phyloP scores from a whole-genome alignment of 2,888 invertebrate species.

The Thalpophila matura region DNA sequence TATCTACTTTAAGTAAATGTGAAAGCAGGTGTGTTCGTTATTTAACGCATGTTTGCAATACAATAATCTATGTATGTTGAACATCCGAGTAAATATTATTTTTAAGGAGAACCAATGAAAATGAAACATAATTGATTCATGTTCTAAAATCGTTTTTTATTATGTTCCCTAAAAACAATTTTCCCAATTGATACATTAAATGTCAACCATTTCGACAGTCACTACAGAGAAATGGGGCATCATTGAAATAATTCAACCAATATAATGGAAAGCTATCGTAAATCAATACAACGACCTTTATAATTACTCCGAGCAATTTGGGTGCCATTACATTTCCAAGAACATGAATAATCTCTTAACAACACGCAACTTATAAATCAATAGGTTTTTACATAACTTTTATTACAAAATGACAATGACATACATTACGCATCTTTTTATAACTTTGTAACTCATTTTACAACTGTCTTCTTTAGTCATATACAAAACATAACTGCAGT shows the following conservation, averaged over 20 bases:
- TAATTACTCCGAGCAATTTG: conserved; percentile 26
- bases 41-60: conserved; percentile 11
- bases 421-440: conserved; percentile 21
- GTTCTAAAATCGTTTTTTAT: too few relatives aligned
- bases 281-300: conserved; percentile 27
- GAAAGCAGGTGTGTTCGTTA: conserved; percentile 33
- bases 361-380: conserved; percentile 29
- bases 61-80: conserved; percentile 21
- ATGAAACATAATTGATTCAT: not conserved
- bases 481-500: not conserved
- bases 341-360: conserved; percentile 36
- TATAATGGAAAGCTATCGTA: conserved; percentile 9
- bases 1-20: not conserved
- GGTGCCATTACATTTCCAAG: conserved; percentile 12
- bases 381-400: conserved; percentile 39
- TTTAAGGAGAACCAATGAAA: not conserved
- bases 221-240: not conserved
- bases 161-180: too few relatives aligned
- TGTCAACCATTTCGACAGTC: not conserved
- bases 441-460: not conserved
- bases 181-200: too few relatives aligned
- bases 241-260: not conserved
- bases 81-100: not conserved
- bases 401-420: conserved; percentile 7
- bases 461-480: not conserved